A percentile compares a stretch with the other conserved stretches of the same genome.
Evolutionary conservation across 2,888 invertebrate species (phyloP).

Genomic region (Scaptomyza parva): DNA sequence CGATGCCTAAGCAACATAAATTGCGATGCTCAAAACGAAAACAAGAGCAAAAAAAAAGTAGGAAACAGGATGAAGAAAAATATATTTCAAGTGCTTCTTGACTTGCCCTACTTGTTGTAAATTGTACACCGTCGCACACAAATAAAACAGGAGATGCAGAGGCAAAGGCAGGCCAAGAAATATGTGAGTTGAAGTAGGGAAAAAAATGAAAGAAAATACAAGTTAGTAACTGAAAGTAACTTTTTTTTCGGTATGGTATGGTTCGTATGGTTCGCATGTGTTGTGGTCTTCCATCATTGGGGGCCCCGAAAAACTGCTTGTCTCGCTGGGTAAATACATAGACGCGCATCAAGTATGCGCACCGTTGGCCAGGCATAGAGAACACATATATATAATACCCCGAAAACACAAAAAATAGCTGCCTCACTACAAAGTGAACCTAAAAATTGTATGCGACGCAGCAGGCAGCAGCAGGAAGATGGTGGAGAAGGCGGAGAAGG

Average conservation of each 20-base stretch:
- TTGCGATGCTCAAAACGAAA: slow-evolving; percentile 27
- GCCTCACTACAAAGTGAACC: slow-evolving; percentile 52
- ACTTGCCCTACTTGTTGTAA: slow-evolving; percentile 76
- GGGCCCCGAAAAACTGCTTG: slow-evolving; percentile 24
- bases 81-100: slow-evolving; percentile 75
- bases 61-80: slow-evolving; percentile 37
- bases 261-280: slow-evolving; percentile 71
- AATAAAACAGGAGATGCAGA: not conserved
- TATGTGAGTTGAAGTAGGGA: not conserved
- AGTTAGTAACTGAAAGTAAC: slow-evolving; percentile 46
- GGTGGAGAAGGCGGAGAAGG: slow-evolving; percentile 11
- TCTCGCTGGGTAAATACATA: slow-evolving; percentile 25
- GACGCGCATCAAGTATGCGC: slow-evolving; percentile 73
- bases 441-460: slow-evolving; percentile 38
- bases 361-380: slow-evolving; percentile 57
- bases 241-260: too few relatives aligned
- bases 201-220: slow-evolving; percentile 25
- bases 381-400: slow-evolving; percentile 3
- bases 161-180: slow-evolving; percentile 4
- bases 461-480: slow-evolving; percentile 15
- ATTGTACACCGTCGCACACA: slow-evolving; percentile 41
- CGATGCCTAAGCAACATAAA: slow-evolving; percentile 57
- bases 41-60: slow-evolving; percentile 9
- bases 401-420: slow-evolving; percentile 36
- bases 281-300: slow-evolving; percentile 79